These are phyloP conservation scores for Epinephelus coioides DNA, from an alignment of 2,797 vertebrate species.

Conservation along the genomic window DNA sequence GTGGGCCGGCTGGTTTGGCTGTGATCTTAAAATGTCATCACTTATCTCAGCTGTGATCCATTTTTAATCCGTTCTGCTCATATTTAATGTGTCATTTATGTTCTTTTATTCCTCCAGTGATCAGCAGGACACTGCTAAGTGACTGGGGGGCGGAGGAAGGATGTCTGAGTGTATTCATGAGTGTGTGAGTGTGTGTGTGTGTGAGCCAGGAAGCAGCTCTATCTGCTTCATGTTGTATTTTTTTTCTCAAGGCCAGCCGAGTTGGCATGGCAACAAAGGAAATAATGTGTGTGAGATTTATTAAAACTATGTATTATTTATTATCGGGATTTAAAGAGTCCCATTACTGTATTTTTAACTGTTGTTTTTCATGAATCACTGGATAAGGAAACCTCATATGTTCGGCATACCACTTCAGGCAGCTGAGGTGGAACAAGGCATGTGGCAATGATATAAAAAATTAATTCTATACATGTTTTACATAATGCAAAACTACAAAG, in stretches of 20 bases:
- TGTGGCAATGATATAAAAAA: slow-evolving; percentile 47
- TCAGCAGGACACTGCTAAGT: slow-evolving; percentile 43
- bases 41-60: slow-evolving; percentile 56
- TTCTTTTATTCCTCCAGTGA: slow-evolving; percentile 56
- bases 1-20: slow-evolving; percentile 13
- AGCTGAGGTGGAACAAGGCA: slow-evolving; percentile 28
- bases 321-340: slow-evolving; percentile 44
- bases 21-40: slow-evolving; percentile 37
- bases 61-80: slow-evolving; percentile 59
- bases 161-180: slow-evolving; percentile 32
- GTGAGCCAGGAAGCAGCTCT: slow-evolving; percentile 22
- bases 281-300: slow-evolving; percentile 43
- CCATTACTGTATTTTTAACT: slow-evolving; percentile 56
- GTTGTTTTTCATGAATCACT: slow-evolving; percentile 56
- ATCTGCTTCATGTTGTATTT: slow-evolving; percentile 27
- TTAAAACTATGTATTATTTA: slow-evolving; percentile 71
- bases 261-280: slow-evolving; percentile 66
- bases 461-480: slow-evolving; percentile 57
- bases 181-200: slow-evolving; percentile 12
- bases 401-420: slow-evolving; percentile 30
- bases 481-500: slow-evolving; percentile 62
- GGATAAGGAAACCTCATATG: slow-evolving; percentile 35
- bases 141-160: slow-evolving; percentile 7
- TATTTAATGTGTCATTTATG: slow-evolving; percentile 64
- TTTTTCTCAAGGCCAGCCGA: slow-evolving; percentile 32